A percentile compares a stretch with the other conserved stretches of the same genome.
phyloP scores from a whole-genome alignment of 2,113 vertebrate genomes.

The Sakesphorus luctuosus region DNA sequence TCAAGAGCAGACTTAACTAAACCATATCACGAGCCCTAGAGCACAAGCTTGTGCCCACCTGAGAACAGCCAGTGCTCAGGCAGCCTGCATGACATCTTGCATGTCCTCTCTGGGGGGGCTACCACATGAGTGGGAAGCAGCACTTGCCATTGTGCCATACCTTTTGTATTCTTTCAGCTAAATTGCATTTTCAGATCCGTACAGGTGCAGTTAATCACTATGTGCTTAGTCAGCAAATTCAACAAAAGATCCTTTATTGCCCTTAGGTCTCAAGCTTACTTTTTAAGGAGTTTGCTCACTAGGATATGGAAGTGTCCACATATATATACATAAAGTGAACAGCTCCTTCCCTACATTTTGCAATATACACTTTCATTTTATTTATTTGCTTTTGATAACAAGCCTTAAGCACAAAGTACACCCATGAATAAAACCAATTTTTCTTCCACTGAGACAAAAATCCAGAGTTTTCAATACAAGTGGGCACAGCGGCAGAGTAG shows the following conservation, averaged over 20 bases:
- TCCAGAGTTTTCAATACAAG: background rate
- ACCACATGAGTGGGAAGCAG: fast-evolving
- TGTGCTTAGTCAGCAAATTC: background rate
- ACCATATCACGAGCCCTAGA: background rate
- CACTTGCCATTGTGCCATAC: too few species aligned
- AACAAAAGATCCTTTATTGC: background rate
- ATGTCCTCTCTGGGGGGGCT: background rate
- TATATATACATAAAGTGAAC: background rate
- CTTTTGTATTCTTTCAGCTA: background rate
- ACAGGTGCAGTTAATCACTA: background rate
- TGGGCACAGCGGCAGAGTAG: background rate
- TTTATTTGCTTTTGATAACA: background rate
- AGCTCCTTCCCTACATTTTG: background rate
- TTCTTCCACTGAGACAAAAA: background rate
- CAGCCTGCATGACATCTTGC: background rate
- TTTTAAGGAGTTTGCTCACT: background rate
- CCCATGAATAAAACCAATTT: background rate
- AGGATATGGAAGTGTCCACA: background rate
- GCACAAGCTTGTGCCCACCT: background rate
- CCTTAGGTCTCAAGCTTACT: background rate
- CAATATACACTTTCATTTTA: background rate
- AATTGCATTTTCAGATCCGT: background rate
- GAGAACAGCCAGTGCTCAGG: background rate
- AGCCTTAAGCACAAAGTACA: background rate
- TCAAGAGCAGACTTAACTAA: background rate